Base-by-base conservation (phyloP, 2,113 vertebrate species). In the Ceuthmochares aereus region DNA sequence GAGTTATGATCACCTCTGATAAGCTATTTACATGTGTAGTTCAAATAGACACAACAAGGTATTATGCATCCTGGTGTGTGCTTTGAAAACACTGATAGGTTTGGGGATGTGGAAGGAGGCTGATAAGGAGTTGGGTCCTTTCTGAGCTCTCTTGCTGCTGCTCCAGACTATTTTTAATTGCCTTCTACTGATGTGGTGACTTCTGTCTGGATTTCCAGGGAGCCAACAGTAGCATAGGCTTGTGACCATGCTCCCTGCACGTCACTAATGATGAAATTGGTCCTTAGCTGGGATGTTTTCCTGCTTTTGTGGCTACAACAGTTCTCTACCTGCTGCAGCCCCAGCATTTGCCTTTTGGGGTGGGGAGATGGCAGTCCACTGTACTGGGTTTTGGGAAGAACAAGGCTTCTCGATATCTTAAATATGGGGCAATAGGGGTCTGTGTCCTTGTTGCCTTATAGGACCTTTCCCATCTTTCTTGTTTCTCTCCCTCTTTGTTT, bases 141-240 rank as follows among this genome's bases (percentile, higher is more conserved):
- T 91, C 37, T 1, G 14, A 64, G 32, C 54, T 81, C 8, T 75
- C 52, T 42, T 77, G 62, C 29, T 91, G 80, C 62, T 22, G 18
- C 55, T 72, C 32, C 58, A 40, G 74, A 54, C 69, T 78, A 20
- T 27, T 84, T 94, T 88, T 40, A 84, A 91, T 92, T 62, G 59
- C 68, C 66, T 92, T 95, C 45, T 75, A 9, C 81, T 87, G 27
- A 37, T 52, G 49, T 54, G 16, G 22, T 94, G 74, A 34, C 63
- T 95, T 94, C 66, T 91, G 58, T 21, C 63, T 49, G 66, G n/a
- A 37, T 94, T 49, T 76, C 66, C 37, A 36, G 87, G 58, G 77
- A 87, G 68, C 34, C 8, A 4, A 22, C 43, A 63, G 30, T 82
- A 66, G 68, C 18, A 27, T 22, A 56, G 60, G 37, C 21, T 37